Conservation (phyloP, 2,888 invertebrate species). For the Pollenia amentaria region DNA sequence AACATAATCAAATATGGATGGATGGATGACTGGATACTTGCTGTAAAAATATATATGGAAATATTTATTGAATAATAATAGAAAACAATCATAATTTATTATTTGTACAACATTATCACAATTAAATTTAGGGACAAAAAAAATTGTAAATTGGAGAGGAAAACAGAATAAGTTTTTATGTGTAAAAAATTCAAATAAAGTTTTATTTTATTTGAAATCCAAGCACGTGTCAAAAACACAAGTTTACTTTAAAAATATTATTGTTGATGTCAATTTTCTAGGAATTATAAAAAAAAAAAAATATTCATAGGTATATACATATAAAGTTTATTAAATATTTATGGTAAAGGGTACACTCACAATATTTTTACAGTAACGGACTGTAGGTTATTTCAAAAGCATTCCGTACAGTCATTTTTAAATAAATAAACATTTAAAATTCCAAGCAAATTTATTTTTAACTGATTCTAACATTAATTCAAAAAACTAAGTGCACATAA, state of each 20-base stretch:
- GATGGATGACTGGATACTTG: too few relatives aligned
- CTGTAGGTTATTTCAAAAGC: too few relatives aligned
- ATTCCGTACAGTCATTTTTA: too few relatives aligned
- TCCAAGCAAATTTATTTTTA: too few relatives aligned
- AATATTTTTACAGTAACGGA: too few relatives aligned
- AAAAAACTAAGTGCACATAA: too few relatives aligned
- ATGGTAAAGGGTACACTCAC: too few relatives aligned
- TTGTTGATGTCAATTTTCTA: neutral
- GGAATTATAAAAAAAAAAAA: neutral
- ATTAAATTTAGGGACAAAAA: constrained; percentile 49
- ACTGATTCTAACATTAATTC: too few relatives aligned
- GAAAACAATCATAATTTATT: constrained; percentile 59
- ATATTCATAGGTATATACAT: neutral
- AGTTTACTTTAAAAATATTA: neutral
- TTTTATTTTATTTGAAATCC: constrained; percentile 56
- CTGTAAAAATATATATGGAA: neutral
- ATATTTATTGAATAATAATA: constrained; percentile 36
- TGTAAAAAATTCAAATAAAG: neutral
- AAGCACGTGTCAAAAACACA: constrained; percentile 64
- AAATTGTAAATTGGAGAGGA: neutral
- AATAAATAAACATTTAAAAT: too few relatives aligned
- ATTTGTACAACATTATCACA: constrained; percentile 62
- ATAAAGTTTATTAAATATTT: too few relatives aligned
- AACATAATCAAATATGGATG: neutral
- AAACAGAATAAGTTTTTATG: neutral